phyloP scores from a whole-genome alignment of 2,113 vertebrate species.

The Myocastor coypus region DNA sequence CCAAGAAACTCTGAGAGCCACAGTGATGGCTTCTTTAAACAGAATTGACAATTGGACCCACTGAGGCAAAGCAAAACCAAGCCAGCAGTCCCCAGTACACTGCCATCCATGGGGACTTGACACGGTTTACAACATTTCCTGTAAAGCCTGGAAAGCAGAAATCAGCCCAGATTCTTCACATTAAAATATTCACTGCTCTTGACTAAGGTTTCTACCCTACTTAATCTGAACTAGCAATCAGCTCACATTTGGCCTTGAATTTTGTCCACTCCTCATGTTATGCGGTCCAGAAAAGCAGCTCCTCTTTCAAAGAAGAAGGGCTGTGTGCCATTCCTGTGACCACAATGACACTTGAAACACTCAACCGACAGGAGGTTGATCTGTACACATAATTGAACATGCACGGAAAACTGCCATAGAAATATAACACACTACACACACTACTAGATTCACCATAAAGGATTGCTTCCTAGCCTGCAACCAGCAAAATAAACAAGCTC shows the following conservation, averaged over 20 bases:
- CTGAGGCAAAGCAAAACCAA: constrained; percentile 59
- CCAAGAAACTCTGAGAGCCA: not conserved
- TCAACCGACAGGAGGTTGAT: constrained; percentile 46
- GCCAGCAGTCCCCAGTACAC: not conserved
- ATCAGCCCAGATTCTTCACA: constrained; percentile 58
- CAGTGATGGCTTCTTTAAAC: constrained; percentile 29
- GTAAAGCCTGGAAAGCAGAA: constrained; percentile 59
- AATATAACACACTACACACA: constrained; percentile 40
- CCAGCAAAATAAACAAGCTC: constrained; percentile 63
- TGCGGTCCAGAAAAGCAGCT: constrained; percentile 78
- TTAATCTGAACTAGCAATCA: constrained; percentile 72
- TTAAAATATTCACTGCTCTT: constrained; percentile 66
- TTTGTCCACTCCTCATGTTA: constrained; percentile 46
- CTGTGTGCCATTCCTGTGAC: not conserved
- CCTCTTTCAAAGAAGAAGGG: constrained; percentile 56
- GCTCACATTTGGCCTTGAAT: constrained; percentile 67
- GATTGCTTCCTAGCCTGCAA: constrained; percentile 19
- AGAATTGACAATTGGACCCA: constrained; percentile 11
- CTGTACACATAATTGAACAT: constrained; percentile 49
- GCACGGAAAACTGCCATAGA: constrained; percentile 58
- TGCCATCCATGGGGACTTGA: not conserved
- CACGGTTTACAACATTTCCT: constrained; percentile 14
- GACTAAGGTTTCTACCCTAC: constrained; percentile 68
- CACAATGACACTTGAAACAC: constrained; percentile 42
- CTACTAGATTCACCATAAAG: not conserved